Evolutionary conservation across 37 sponge, comb jelly and placozoan species (phyloP).

Genomic region (Axinella damicornis): DNA sequence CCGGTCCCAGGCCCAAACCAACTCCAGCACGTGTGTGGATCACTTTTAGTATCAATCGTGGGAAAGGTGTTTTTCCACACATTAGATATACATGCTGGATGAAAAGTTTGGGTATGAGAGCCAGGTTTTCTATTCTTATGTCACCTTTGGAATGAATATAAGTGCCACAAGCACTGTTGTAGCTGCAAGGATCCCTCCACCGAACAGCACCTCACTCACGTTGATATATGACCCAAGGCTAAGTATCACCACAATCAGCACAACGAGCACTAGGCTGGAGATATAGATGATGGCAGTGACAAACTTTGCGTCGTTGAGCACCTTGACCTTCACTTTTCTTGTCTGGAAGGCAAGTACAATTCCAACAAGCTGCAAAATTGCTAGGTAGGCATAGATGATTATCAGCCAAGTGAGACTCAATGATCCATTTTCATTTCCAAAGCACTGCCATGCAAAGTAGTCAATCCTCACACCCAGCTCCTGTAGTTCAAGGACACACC

Average conservation of each 20-base stretch:
- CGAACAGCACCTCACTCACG: neutral
- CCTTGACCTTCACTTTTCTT: slow-evolving; percentile 40
- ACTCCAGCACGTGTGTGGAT: too few relatives aligned
- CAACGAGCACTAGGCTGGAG: slow-evolving; percentile 27
- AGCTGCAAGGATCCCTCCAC: neutral
- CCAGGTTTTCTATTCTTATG: too few relatives aligned
- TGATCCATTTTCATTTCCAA: too few relatives aligned
- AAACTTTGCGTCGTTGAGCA: slow-evolving; percentile 49
- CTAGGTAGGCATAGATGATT: neutral
- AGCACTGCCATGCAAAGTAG: too few relatives aligned
- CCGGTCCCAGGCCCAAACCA: too few relatives aligned
- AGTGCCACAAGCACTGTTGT: slow-evolving; percentile 20
- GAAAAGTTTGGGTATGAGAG: too few relatives aligned
- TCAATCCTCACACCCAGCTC: too few relatives aligned
- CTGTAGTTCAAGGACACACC: too few relatives aligned
- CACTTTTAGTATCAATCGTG: too few relatives aligned
- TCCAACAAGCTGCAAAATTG: slow-evolving; percentile 29
- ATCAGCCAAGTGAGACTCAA: too few relatives aligned
- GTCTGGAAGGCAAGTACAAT: slow-evolving; percentile 47
- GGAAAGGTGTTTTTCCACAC: too few relatives aligned
- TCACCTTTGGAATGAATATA: slow-evolving; percentile 53
- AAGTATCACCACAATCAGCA: slow-evolving; percentile 10
- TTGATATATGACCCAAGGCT: slow-evolving; percentile 6
- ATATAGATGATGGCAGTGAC: slow-evolving; percentile 50
- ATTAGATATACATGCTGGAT: too few relatives aligned